Evolutionary conservation across 30 jellyfish, hydroid and myxozoan genomes (phyloP), one percentile per base, ranked within the genome.

Genomic region (Aurelia sp.): DNA sequence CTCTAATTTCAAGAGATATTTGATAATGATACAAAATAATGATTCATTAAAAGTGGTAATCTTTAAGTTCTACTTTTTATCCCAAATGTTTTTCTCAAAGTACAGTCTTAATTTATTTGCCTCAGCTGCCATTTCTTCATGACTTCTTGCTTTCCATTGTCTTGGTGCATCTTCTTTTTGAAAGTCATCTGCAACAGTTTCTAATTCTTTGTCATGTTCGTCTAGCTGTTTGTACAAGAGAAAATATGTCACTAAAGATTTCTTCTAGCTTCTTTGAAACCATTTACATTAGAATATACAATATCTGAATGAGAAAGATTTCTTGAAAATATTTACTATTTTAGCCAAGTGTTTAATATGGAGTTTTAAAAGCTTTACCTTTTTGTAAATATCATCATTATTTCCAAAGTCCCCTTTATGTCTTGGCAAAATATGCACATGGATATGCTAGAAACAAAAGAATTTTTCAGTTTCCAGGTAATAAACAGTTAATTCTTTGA

Each of bases 371-470:
- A 44, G 4, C 17, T 24, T 30, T 67, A 93, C 98, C 94, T 93
- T 79, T 52, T 47, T 76, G 69, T 93, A 93, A 31, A 93, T 86
- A 33, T 93, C 96, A 63, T 93, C 98, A 82, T 93, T 93, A 58
- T 80, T 50, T 55, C 63, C 78, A 59, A 93, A 93, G 53, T 93
- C 98, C 13, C 96, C 97, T 53, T 71, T 76, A 38, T 31, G 55
- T 62, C 98, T 63, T 64, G 98, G 98, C 13, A 93, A 68, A 10
- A 93, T 82, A 76, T 93, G 98, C 9, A 93, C 97, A 82, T 93
- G 98, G 44, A 93, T 97, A 93, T 93, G 98, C 98, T 93, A 80
- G 58, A 88, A 66, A 88, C 4, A 33, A 55, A 52, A 21, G 8
- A 30, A 44, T 44, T 44, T 7, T 44, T 9, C 9, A 44, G 9